Evolutionary conservation across 1,140 invertebrate species (phyloP).

Genomic region (Drosophila watanabei): DNA sequence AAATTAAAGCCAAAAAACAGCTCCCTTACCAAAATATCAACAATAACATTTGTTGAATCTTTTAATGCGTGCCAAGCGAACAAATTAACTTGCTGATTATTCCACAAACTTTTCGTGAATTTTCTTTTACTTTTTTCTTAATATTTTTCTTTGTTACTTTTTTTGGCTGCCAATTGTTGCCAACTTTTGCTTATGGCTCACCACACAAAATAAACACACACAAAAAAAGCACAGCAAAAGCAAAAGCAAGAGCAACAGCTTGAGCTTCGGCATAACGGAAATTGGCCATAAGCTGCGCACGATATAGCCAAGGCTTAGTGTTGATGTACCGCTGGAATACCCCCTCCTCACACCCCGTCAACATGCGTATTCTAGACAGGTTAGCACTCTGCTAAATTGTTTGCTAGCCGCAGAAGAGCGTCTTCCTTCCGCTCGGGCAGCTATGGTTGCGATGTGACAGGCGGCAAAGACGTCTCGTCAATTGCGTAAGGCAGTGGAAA

Average conservation of each 20-base stretch:
- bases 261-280: conserved; percentile 64
- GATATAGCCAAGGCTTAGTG: conserved; percentile 59
- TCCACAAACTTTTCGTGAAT: conserved; percentile 21
- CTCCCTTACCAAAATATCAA: conserved; percentile 8
- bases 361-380: conserved; percentile 28
- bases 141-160: conserved; percentile 8
- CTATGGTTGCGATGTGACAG: conserved; percentile 46
- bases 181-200: conserved; percentile 42
- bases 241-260: conserved; percentile 16
- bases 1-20: not conserved
- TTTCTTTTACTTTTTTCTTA: not conserved
- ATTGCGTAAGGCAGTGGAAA: conserved; percentile 21
- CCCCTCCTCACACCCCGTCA: not conserved
- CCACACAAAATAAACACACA: conserved; percentile 10
- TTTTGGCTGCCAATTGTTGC: conserved; percentile 36
- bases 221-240: conserved; percentile 2
- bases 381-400: conserved; percentile 75
- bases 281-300: conserved; percentile 81
- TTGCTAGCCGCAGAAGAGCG: conserved; percentile 50
- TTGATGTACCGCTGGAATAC: conserved; percentile 10
- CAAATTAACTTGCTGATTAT: conserved; percentile 41
- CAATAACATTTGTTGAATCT: conserved; percentile 29
- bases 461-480: conserved; percentile 33
- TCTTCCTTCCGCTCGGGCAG: conserved; percentile 56
- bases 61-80: conserved; percentile 33